Percentiles rank a stretch among this genome's conserved stretches.
These are phyloP conservation scores for Synanthedon vespiformis DNA, from an alignment of 2,888 invertebrate genomes.

Conservation along the genomic window DNA sequence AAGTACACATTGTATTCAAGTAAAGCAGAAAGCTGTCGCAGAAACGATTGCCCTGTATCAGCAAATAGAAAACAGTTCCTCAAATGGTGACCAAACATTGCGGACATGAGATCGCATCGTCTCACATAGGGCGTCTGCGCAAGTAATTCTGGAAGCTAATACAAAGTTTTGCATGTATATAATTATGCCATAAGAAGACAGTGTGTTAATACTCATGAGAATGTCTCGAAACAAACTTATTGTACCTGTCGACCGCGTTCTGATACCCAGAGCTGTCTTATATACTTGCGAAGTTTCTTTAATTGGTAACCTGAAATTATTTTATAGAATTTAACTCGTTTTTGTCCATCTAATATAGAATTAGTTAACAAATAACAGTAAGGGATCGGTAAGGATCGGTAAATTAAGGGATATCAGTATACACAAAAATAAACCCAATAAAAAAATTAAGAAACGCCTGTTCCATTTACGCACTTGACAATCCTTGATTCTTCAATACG, in stretches of 20 bases:
- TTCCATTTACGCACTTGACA: slow-evolving; percentile 34
- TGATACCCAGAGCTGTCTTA: slow-evolving; percentile 58
- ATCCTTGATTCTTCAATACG: slow-evolving; percentile 51
- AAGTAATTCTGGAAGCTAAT: slow-evolving; percentile 47
- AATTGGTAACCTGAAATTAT: slow-evolving; percentile 45
- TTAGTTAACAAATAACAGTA: too few species aligned
- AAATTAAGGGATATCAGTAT: too few species aligned
- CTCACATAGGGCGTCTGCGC: slow-evolving; percentile 54
- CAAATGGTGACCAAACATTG: slow-evolving; percentile 63
- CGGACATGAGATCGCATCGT: slow-evolving; percentile 59
- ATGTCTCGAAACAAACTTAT: neutral
- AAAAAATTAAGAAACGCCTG: neutral
- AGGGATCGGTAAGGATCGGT: too few species aligned
- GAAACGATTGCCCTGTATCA: slow-evolving; percentile 57
- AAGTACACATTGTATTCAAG: slow-evolving; percentile 61
- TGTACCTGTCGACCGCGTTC: slow-evolving; percentile 62
- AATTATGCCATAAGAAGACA: neutral
- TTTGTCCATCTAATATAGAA: too few species aligned
- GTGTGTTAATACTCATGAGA: neutral
- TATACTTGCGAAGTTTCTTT: slow-evolving; percentile 59
- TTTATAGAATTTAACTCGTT: too few species aligned
- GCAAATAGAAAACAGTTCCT: slow-evolving; percentile 61
- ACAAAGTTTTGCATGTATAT: neutral
- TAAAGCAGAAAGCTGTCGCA: slow-evolving; percentile 56
- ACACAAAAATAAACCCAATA: neutral